These are phyloP conservation scores for Boloria euphrosyne DNA, from an alignment of 2,888 invertebrate species.

Conservation along the genomic window DNA sequence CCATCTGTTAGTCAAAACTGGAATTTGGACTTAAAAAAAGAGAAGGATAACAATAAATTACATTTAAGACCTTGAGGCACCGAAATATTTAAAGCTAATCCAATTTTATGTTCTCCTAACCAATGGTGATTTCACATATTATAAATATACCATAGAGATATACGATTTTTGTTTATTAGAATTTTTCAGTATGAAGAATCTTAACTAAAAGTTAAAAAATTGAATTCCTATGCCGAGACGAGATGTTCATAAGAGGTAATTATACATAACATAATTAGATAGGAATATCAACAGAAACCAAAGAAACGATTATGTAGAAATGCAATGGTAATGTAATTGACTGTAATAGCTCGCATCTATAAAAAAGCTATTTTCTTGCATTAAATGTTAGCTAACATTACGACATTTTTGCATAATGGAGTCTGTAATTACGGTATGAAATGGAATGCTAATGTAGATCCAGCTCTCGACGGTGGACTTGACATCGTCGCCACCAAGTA, in stretches of 20 bases:
- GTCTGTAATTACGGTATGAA: conserved; percentile 34
- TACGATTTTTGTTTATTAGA: background rate
- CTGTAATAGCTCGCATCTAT: conserved; percentile 30
- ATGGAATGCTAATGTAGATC: conserved; percentile 35
- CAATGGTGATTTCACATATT: conserved; percentile 34
- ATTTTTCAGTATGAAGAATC: background rate
- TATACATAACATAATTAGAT: too few relatives aligned
- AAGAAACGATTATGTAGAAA: conserved; percentile 28
- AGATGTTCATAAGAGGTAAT: too few relatives aligned
- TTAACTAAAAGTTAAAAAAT: too few relatives aligned
- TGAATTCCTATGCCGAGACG: too few relatives aligned
- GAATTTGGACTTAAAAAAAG: conserved; percentile 61
- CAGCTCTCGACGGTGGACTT: conserved; percentile 18
- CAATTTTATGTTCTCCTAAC: conserved; percentile 41
- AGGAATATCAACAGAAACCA: background rate
- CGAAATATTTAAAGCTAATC: conserved; percentile 49
- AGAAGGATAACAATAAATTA: conserved; percentile 59
- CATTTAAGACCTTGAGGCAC: conserved; percentile 56
- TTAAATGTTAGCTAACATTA: conserved; percentile 38
- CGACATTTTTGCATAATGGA: conserved; percentile 39
- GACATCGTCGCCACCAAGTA: conserved; percentile 32
- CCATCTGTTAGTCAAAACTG: conserved; percentile 58
- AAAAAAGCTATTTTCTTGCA: conserved; percentile 36
- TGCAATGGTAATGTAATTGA: conserved; percentile 33
- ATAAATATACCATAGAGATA: conserved; percentile 8